Evolutionary conservation across 2,888 invertebrate species (phyloP).

Genomic region (Stegophylla sp.): DNA sequence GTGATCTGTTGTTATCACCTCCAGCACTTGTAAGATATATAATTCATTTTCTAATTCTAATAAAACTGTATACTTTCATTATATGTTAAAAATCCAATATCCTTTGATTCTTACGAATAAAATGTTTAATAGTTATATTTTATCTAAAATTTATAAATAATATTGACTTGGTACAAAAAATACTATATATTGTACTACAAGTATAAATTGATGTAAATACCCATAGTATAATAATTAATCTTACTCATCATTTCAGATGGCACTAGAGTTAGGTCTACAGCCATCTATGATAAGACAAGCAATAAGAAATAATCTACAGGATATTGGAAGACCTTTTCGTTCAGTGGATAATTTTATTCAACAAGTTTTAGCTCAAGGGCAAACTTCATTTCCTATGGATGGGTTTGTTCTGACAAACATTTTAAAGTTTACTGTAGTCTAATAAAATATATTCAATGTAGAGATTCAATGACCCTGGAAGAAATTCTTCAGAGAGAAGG

Average conservation of each 20-base stretch:
- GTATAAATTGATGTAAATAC: too few species aligned
- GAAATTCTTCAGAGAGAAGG: conserved; percentile 37
- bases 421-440: neutral
- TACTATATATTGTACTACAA: too few species aligned
- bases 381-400: neutral
- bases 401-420: conserved; percentile 1
- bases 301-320: conserved; percentile 69
- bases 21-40: conserved; percentile 64
- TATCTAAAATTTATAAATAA: too few species aligned
- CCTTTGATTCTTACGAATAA: too few species aligned
- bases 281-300: conserved; percentile 70
- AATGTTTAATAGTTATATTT: too few species aligned
- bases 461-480: conserved; percentile 29
- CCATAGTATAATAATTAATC: neutral
- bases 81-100: too few species aligned
- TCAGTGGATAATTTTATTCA: conserved; percentile 69
- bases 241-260: conserved; percentile 64
- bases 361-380: conserved; percentile 31
- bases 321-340: conserved; percentile 71
- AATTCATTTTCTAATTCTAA: neutral
- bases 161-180: too few species aligned
- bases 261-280: conserved; percentile 71
- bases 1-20: conserved; percentile 63
- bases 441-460: neutral
- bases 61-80: too few species aligned